A percentile compares a stretch with the other conserved stretches of the same genome.
phyloP scores from a whole-genome alignment of 2,888 invertebrate species.

The Macrosiphum euphorbiae region DNA sequence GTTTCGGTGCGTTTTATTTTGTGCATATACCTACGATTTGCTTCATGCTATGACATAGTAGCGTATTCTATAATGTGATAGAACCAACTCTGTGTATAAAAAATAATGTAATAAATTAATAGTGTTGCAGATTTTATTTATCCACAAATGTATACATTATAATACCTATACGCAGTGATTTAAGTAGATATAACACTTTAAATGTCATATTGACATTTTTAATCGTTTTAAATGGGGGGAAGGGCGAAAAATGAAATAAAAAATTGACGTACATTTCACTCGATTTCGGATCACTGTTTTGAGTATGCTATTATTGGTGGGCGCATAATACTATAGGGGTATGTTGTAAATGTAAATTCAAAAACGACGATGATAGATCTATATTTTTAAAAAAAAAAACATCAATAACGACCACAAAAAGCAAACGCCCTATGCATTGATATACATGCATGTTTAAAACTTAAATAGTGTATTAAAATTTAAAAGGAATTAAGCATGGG shows the following conservation, averaged over 20 bases:
- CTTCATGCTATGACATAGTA: too few species aligned
- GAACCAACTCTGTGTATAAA: background rate
- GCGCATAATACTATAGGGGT: background rate
- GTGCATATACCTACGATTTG: background rate
- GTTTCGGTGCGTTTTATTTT: background rate
- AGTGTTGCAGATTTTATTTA: background rate
- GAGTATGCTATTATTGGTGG: background rate
- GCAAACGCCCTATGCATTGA: background rate
- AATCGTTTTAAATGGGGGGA: background rate
- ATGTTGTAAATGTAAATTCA: background rate
- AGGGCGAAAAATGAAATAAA: background rate
- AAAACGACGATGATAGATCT: conserved; percentile 15
- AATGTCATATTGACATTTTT: background rate
- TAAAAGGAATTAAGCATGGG: background rate
- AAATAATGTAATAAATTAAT: background rate
- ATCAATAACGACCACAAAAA: background rate
- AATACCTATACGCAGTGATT: background rate
- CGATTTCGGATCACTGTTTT: background rate
- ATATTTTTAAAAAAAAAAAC: background rate
- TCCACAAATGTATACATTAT: background rate
- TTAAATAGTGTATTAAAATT: background rate
- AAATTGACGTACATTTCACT: background rate
- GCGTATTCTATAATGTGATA: background rate
- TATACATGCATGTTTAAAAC: background rate
- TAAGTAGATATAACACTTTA: background rate